A percentile compares a stretch with the other conserved stretches of the same genome.
These are phyloP conservation scores for Lathronympha strigana DNA, from an alignment of 2,888 invertebrate genomes.

Conservation along the genomic window DNA sequence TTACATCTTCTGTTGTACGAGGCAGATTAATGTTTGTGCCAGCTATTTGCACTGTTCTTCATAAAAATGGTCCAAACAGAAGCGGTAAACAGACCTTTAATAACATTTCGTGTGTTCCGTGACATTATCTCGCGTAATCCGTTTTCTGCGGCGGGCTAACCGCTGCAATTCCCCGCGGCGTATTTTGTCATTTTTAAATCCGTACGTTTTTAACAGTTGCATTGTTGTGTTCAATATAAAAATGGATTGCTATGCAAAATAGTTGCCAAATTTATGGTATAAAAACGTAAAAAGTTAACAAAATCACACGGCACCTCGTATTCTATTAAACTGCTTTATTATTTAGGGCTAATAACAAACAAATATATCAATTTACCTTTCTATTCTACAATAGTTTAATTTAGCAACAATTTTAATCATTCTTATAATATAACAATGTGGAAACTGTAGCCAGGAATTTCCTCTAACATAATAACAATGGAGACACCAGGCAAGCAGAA, in stretches of 20 bases:
- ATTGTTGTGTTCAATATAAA: background rate
- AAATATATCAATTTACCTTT: background rate
- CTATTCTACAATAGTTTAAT: background rate
- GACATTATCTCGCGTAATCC: conserved; percentile 67
- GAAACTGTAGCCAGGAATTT: conserved; percentile 7
- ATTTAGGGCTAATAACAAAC: no score
- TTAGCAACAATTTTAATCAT: background rate
- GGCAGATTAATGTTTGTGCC: conserved; percentile 83
- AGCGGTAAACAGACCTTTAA: conserved; percentile 72
- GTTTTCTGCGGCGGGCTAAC: conserved; percentile 46
- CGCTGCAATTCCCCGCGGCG: conserved; percentile 34
- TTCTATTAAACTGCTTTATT: no score
- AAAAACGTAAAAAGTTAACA: no score
- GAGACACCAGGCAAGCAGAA: conserved; percentile 68
- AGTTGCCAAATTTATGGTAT: background rate
- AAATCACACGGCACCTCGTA: no score
- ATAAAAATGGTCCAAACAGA: conserved; percentile 80
- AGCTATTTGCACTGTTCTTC: conserved; percentile 79
- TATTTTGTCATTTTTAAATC: conserved; percentile 32
- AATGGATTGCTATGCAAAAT: no score
- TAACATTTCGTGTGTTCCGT: conserved; percentile 66
- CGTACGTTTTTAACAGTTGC: conserved; percentile 4
- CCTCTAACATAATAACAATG: conserved; percentile 45
- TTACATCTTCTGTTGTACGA: conserved; percentile 80
- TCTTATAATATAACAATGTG: background rate